Conservation (phyloP, 2,113 vertebrate genomes). For the Megaleporinus macrocephalus region DNA sequence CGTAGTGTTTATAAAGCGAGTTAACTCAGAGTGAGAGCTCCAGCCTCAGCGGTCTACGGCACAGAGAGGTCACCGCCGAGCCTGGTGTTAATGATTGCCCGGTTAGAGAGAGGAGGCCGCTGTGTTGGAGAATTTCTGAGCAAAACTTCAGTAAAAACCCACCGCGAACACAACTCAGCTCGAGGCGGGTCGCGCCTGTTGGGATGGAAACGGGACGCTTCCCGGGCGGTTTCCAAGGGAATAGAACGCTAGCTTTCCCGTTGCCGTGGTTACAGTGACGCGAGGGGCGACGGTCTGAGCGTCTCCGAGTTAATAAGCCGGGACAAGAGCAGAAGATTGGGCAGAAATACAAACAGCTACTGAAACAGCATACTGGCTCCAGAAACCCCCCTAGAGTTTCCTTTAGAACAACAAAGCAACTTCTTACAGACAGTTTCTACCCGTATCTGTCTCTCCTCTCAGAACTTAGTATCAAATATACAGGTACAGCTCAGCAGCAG, state of each 20-base stretch:
- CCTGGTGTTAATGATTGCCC: too few species aligned
- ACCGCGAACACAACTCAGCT: slow-evolving; percentile 30
- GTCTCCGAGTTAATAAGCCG: slow-evolving; percentile 24
- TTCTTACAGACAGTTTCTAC: too few species aligned
- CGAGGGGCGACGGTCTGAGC: not conserved
- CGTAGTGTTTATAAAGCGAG: not conserved
- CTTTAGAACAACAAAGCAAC: too few species aligned
- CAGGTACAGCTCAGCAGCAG: too few species aligned
- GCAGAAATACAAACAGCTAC: too few species aligned
- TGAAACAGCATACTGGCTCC: too few species aligned
- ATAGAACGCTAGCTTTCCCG: slow-evolving; percentile 63
- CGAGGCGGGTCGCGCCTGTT: slow-evolving; percentile 49
- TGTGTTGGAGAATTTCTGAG: not conserved
- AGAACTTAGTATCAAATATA: too few species aligned
- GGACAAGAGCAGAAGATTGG: not conserved
- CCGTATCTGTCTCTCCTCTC: too few species aligned
- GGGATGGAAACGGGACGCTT: slow-evolving; percentile 63
- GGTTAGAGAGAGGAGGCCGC: not conserved
- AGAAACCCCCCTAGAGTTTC: too few species aligned
- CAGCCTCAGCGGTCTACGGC: too few species aligned
- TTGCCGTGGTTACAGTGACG: slow-evolving; percentile 63
- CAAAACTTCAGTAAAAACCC: not conserved
- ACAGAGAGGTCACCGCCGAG: too few species aligned
- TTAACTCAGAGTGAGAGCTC: too few species aligned
- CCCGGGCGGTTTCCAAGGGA: slow-evolving; percentile 61